Evolutionary conservation across 2,797 vertebrate genomes (phyloP).

Genomic region (Sebastiscus albofasciatus): DNA sequence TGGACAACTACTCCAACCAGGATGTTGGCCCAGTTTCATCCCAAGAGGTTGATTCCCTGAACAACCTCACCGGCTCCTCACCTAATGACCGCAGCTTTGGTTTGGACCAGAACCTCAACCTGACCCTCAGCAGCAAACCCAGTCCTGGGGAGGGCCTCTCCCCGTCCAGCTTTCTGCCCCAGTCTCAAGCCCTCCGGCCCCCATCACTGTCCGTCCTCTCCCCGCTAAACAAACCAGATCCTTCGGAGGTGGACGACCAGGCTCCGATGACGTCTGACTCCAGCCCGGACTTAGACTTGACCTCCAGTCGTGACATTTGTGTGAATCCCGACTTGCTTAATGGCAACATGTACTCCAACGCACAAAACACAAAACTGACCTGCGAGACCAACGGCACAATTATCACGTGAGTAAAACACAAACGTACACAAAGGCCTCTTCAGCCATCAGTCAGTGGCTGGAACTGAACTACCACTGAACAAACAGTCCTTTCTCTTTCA

Average conservation of each 20-base stretch:
- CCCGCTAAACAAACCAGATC: constrained; percentile 73
- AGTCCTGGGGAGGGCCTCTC: constrained; percentile 18
- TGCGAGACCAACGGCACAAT: constrained; percentile 81
- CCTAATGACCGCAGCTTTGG: constrained; percentile 37
- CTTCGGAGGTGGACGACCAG: constrained; percentile 70
- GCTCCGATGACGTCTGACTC: constrained; percentile 70
- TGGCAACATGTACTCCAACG: constrained; percentile 66
- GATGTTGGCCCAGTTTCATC: constrained; percentile 29
- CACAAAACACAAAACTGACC: constrained; percentile 39
- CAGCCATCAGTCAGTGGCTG: constrained; percentile 5
- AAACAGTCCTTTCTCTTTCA: constrained; percentile 41
- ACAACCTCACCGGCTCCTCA: constrained; percentile 54
- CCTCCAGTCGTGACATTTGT: constrained; percentile 42
- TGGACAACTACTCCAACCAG: constrained; percentile 72
- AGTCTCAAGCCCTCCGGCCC: constrained; percentile 54
- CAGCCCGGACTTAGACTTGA: constrained; percentile 65
- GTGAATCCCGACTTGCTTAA: constrained; percentile 80
- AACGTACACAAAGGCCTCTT: background rate
- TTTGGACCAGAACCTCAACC: constrained; percentile 76
- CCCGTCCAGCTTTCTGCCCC: constrained; percentile 14
- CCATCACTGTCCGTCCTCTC: constrained; percentile 70
- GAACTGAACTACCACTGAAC: constrained; percentile 39
- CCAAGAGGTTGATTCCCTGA: constrained; percentile 56
- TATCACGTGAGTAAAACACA: constrained; percentile 91
- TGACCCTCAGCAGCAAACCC: constrained; percentile 55